phyloP scores from a whole-genome alignment of 1,140 invertebrate species.

The Drosophila pandora region DNA sequence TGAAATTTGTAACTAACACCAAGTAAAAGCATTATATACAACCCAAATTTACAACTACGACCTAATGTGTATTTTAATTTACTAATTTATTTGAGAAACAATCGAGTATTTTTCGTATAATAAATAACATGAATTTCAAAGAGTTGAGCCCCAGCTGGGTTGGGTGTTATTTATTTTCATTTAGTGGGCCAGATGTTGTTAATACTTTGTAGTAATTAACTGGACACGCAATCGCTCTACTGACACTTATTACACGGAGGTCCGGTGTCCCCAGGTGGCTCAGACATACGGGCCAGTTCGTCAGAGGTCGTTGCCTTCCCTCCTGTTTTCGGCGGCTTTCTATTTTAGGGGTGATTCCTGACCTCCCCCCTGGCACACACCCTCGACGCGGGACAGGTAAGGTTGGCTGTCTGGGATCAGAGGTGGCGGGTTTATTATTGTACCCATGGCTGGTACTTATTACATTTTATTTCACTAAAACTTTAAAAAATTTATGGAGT shows the following conservation, averaged over 20 bases:
- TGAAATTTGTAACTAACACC: slow-evolving; percentile 78
- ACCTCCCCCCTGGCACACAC: slow-evolving; percentile 8
- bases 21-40: slow-evolving; percentile 63
- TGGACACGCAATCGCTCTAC: slow-evolving; percentile 54
- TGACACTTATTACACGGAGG: slow-evolving; percentile 33
- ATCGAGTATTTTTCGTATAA: slow-evolving; percentile 76
- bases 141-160: slow-evolving; percentile 11
- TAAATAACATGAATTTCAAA: slow-evolving; percentile 69
- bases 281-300: slow-evolving; percentile 14
- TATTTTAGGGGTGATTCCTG: slow-evolving; percentile 41
- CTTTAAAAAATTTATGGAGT: neutral
- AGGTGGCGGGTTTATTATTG: slow-evolving; percentile 10
- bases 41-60: slow-evolving; percentile 45
- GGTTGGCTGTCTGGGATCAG: slow-evolving; percentile 42
- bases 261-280: slow-evolving; percentile 28
- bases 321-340: slow-evolving; percentile 16
- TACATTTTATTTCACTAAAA: no score
- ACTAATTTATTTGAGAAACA: slow-evolving; percentile 74
- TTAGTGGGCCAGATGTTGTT: slow-evolving; percentile 51
- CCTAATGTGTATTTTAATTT: slow-evolving; percentile 52
- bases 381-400: slow-evolving; percentile 20
- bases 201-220: slow-evolving; percentile 59
- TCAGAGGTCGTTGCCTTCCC: slow-evolving; percentile 48
- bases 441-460: neutral
- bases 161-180: neutral